These are phyloP conservation scores for Probosciger aterrimus DNA, from an alignment of 2,113 vertebrate species.

Conservation along the genomic window DNA sequence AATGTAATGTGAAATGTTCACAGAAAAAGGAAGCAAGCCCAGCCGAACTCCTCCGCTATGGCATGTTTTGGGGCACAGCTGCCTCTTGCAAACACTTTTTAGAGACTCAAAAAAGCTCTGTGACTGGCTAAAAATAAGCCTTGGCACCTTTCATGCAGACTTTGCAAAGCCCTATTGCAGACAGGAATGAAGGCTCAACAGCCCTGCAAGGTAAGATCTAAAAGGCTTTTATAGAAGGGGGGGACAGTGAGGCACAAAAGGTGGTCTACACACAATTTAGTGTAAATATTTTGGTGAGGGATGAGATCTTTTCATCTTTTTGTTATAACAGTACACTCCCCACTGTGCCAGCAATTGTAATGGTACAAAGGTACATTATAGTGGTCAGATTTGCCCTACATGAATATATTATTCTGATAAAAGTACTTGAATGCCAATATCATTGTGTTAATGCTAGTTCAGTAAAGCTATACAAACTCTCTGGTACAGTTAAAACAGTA, in stretches of 20 bases:
- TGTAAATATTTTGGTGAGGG: background rate
- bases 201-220: background rate
- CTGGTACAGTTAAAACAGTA: background rate
- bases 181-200: background rate
- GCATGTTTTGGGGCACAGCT: background rate
- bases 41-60: background rate
- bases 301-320: background rate
- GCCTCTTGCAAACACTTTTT: background rate
- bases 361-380: background rate
- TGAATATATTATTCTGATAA: conserved; percentile 6
- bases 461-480: background rate
- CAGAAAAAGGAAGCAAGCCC: background rate
- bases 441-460: background rate
- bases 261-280: background rate
- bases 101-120: background rate
- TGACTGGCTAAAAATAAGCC: background rate
- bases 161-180: background rate
- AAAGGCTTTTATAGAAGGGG: background rate
- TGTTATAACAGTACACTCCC: background rate
- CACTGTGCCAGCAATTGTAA: background rate
- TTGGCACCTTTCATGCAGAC: background rate
- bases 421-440: background rate
- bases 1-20: background rate
- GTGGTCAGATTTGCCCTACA: background rate
- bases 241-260: background rate